Conservation (phyloP, 2,888 invertebrate species). For the Seira ritae region DNA sequence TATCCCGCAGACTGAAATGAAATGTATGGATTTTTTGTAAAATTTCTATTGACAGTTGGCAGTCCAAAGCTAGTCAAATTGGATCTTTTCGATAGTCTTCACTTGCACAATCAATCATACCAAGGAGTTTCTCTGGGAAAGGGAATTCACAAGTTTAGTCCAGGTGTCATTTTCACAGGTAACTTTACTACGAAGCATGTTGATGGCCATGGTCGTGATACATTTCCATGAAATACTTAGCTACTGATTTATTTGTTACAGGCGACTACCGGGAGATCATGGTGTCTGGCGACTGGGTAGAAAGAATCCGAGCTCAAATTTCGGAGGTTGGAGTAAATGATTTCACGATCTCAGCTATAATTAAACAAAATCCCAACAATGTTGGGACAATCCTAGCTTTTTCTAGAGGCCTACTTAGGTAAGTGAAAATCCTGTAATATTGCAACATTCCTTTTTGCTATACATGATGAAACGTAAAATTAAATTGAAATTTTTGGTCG, state of each 20-base stretch:
- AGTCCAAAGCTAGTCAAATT: constrained; percentile 77
- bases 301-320: constrained; percentile 72
- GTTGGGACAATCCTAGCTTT: constrained; percentile 89
- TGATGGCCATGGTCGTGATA: no score
- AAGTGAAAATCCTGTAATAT: constrained; percentile 69
- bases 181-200: constrained; percentile 65
- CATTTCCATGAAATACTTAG: not conserved
- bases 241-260: constrained; percentile 21
- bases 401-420: constrained; percentile 87
- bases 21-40: not conserved
- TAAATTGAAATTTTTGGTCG: constrained; percentile 72
- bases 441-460: not conserved
- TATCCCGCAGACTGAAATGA: no score
- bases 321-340: constrained; percentile 72
- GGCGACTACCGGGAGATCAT: constrained; percentile 74
- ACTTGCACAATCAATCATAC: constrained; percentile 85
- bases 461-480: not conserved
- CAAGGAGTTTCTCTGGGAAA: constrained; percentile 82
- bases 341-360: constrained; percentile 85
- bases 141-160: constrained; percentile 83
- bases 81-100: constrained; percentile 87
- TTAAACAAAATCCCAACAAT: constrained; percentile 88
- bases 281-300: constrained; percentile 73
- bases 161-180: constrained; percentile 87
- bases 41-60: constrained; percentile 65